Percentiles rank a stretch among this genome's conserved stretches.
phyloP scores from a whole-genome alignment of 2,888 invertebrate species.

The Yponomeuta plumbellus region DNA sequence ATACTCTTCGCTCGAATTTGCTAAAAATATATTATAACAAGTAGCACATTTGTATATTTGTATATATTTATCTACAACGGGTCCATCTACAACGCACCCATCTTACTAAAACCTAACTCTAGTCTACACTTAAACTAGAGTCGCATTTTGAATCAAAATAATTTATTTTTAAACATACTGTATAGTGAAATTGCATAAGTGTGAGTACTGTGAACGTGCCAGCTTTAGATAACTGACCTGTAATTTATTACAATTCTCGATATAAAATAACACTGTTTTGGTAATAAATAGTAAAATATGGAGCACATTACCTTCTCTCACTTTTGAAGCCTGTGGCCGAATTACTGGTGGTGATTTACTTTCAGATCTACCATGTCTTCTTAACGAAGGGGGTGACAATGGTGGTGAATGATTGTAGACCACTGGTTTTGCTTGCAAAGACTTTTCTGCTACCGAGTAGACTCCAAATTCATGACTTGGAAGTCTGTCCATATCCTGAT shows the following conservation, averaged over 20 bases:
- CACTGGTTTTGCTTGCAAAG: conserved; percentile 36
- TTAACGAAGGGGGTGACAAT: conserved; percentile 33
- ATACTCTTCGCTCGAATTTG: too few species aligned
- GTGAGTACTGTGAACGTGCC: too few species aligned
- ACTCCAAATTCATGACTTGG: conserved; percentile 57
- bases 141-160: too few species aligned
- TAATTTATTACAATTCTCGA: conserved; percentile 12
- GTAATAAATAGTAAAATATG: conserved; percentile 1
- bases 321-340: conserved; percentile 46
- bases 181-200: too few species aligned
- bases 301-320: conserved; percentile 44
- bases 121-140: too few species aligned
- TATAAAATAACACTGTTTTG: conserved; percentile 48
- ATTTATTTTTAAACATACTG: too few species aligned
- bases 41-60: too few species aligned
- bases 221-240: background rate
- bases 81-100: too few species aligned
- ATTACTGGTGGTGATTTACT: conserved; percentile 23
- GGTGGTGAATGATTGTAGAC: conserved; percentile 44
- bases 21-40: too few species aligned
- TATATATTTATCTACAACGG: too few species aligned
- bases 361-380: conserved; percentile 35
- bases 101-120: too few species aligned
- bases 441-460: conserved; percentile 55
- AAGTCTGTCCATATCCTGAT: conserved; percentile 49